Percentiles rank a stretch among this genome's conserved stretches.
Conservation (phyloP, 2,797 vertebrate genomes). For the Salmo trutta region DNA sequence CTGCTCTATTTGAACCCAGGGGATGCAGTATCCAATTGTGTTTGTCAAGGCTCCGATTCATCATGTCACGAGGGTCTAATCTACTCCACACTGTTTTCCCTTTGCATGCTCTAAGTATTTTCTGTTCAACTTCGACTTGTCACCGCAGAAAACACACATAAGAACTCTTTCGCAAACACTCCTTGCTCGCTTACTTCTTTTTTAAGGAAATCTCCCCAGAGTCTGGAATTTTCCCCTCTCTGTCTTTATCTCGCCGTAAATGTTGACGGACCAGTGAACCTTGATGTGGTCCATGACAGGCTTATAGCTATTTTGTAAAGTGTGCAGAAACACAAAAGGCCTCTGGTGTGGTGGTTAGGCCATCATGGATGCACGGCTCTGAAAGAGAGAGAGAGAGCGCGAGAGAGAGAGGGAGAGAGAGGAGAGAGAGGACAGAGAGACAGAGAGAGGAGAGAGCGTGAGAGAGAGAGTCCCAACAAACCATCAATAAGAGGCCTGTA, state of each 20-base stretch:
- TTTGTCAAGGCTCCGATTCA: constrained; percentile 93
- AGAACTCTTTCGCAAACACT: constrained; percentile 85
- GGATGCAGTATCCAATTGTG: constrained; percentile 86
- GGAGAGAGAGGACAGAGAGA: constrained; percentile 12
- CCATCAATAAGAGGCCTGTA: constrained; percentile 38
- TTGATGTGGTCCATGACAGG: constrained; percentile 85
- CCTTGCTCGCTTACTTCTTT: constrained; percentile 78
- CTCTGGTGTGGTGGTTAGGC: constrained; percentile 69
- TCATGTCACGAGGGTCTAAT: constrained; percentile 78
- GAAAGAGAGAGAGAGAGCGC: constrained; percentile 21
- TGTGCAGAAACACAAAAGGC: constrained; percentile 70
- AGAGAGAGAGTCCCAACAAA: constrained; percentile 41
- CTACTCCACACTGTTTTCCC: constrained; percentile 61
- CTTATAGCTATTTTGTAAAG: constrained; percentile 81
- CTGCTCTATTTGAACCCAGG: constrained; percentile 72
- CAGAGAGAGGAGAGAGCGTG: not conserved
- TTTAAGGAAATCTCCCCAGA: constrained; percentile 74
- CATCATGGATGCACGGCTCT: constrained; percentile 61
- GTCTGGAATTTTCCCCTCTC: constrained; percentile 73
- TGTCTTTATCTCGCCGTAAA: constrained; percentile 90
- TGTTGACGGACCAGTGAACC: constrained; percentile 93
- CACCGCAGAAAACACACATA: constrained; percentile 88
- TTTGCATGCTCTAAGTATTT: constrained; percentile 86
- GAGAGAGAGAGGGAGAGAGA: constrained; percentile 23
- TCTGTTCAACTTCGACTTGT: constrained; percentile 86